A percentile compares a stretch with the other conserved stretches of the same genome.
These are phyloP conservation scores for Labia minor DNA, from an alignment of 2,888 invertebrate genomes.

Conservation along the genomic window DNA sequence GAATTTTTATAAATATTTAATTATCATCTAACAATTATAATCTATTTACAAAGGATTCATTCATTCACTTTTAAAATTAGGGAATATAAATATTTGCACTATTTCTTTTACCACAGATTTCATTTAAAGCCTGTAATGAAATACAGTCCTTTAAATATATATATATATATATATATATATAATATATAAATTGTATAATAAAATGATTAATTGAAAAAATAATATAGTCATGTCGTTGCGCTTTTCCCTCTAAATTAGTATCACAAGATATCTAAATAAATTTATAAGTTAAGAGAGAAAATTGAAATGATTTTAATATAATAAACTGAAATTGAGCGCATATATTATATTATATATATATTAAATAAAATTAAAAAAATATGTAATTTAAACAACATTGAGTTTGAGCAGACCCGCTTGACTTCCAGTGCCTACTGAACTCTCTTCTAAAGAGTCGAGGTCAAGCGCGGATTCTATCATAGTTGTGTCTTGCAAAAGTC, in stretches of 20 bases:
- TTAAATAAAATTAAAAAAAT: too few relatives aligned
- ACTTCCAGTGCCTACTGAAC: constrained; percentile 51
- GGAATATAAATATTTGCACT: constrained; percentile 13
- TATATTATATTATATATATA: neutral
- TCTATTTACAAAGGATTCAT: neutral
- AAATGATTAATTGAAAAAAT: neutral
- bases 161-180: too few relatives aligned
- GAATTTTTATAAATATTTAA: neutral
- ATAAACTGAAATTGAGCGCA: neutral
- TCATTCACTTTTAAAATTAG: neutral
- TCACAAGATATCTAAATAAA: neutral
- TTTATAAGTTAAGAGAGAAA: neutral
- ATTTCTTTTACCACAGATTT: constrained; percentile 3
- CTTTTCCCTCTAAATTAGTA: neutral
- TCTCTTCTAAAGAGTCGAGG: constrained; percentile 72
- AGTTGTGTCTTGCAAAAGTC: constrained; percentile 72
- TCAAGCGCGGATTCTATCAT: constrained; percentile 86
- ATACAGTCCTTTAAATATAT: neutral
- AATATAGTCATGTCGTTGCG: neutral
- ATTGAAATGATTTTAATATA: neutral
- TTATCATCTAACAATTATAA: neutral
- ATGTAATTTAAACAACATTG: constrained; percentile 20
- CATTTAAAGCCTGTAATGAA: neutral
- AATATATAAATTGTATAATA: neutral
- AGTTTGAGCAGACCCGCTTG: constrained; percentile 54